A percentile compares a stretch with the other conserved stretches of the same genome.
Evolutionary conservation across 2,888 invertebrate species (phyloP).

Genomic region (Pocota personata): DNA sequence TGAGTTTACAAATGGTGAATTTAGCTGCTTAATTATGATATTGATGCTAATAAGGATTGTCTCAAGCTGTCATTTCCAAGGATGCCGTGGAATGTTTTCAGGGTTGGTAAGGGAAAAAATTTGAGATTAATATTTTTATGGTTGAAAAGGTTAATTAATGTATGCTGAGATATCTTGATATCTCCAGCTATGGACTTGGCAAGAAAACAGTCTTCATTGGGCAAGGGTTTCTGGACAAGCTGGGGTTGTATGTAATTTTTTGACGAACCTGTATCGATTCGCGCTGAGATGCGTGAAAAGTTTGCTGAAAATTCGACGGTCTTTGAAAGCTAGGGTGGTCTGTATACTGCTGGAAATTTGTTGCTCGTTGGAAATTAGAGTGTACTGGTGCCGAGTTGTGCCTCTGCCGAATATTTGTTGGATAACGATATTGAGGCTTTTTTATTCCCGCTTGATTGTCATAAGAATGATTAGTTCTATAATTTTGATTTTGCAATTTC

Average conservation of each 20-base stretch:
- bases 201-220: background rate
- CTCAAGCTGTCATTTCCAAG: background rate
- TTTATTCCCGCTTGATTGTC: background rate
- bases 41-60: background rate
- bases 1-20: background rate
- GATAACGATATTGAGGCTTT: background rate
- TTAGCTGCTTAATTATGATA: background rate
- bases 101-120: no score
- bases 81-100: background rate
- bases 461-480: conserved; percentile 1
- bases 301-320: background rate
- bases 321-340: background rate
- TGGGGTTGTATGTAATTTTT: background rate
- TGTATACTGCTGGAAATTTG: background rate
- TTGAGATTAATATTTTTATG: background rate
- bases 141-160: background rate
- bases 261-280: conserved; percentile 16
- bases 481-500: conserved; percentile 56
- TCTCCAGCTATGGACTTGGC: background rate
- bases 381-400: background rate
- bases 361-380: no score
- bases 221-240: background rate
- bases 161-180: background rate
- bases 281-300: no score
- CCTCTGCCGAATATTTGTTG: background rate